These are phyloP conservation scores for Frankliniella intonsa DNA, from an alignment of 2,888 invertebrate species.

Conservation along the genomic window DNA sequence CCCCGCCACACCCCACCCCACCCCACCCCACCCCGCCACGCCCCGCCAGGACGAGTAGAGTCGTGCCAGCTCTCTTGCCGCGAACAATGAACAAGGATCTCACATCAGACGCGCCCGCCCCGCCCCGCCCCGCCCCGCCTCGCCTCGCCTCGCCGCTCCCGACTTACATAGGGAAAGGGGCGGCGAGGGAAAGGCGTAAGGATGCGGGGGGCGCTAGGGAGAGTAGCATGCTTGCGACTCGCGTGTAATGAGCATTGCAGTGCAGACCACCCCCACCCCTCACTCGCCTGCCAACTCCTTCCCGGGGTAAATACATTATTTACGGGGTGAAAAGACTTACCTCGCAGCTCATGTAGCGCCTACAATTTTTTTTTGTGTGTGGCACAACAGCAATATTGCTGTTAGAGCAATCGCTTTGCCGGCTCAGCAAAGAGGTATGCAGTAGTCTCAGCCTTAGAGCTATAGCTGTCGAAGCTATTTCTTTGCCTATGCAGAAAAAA, in stretches of 20 bases:
- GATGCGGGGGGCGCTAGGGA: not conserved
- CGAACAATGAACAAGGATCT: constrained; percentile 6
- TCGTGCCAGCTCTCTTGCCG: not conserved
- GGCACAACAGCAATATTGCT: too few relatives aligned
- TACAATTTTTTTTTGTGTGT: not conserved
- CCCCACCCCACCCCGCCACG: not conserved
- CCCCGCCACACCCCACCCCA: not conserved
- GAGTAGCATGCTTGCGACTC: not conserved
- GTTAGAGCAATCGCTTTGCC: too few relatives aligned
- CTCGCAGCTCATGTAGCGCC: not conserved
- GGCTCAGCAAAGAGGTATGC: too few relatives aligned
- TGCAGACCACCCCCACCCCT: not conserved
- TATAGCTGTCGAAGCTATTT: too few relatives aligned
- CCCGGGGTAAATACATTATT: too few relatives aligned
- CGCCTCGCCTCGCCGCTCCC: not conserved
- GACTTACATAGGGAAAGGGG: not conserved
- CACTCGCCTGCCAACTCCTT: too few relatives aligned
- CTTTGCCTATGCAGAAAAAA: too few relatives aligned
- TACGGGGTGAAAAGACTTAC: not conserved
- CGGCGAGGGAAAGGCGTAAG: not conserved
- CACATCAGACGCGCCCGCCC: not conserved
- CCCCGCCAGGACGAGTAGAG: not conserved
- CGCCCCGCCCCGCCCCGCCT: not conserved
- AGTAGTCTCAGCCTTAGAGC: too few relatives aligned
- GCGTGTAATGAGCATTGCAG: not conserved